Evolutionary conservation across 2,888 invertebrate species (phyloP).

Genomic region (Amphipyra tragopoginis): DNA sequence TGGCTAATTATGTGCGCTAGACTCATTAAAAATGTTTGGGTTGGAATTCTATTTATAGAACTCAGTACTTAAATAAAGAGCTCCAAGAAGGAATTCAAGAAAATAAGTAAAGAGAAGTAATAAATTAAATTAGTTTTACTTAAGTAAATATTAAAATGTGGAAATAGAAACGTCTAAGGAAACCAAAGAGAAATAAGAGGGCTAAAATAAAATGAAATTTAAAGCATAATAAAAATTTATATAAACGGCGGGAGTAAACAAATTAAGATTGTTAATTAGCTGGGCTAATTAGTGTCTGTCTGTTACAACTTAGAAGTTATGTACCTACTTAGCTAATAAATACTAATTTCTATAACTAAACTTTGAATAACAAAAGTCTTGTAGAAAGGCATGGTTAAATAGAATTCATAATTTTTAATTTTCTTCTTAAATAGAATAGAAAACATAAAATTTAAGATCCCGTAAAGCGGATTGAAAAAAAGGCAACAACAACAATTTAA

Average conservation of each 20-base stretch:
- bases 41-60: not conserved
- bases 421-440: not conserved
- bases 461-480: constrained; percentile 1
- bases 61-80: constrained; percentile 2
- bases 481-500: not conserved
- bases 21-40: not conserved
- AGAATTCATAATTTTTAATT: not conserved
- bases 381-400: not conserved
- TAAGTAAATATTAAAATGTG: constrained; percentile 47
- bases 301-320: constrained; percentile 37
- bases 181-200: constrained; percentile 37
- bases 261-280: constrained; percentile 66
- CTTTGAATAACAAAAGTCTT: not conserved
- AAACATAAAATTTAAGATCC: not conserved
- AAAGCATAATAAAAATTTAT: constrained; percentile 56
- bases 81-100: constrained; percentile 11
- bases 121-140: constrained; percentile 45
- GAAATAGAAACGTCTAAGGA: constrained; percentile 48
- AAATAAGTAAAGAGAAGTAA: constrained; percentile 18
- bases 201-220: constrained; percentile 57
- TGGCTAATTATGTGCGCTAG: not conserved
- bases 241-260: constrained; percentile 57
- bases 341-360: constrained; percentile 21
- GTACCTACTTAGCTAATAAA: constrained; percentile 19
- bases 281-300: constrained; percentile 54